phyloP scores from a whole-genome alignment of 1,140 invertebrate species.

The Olivierus martensii region DNA sequence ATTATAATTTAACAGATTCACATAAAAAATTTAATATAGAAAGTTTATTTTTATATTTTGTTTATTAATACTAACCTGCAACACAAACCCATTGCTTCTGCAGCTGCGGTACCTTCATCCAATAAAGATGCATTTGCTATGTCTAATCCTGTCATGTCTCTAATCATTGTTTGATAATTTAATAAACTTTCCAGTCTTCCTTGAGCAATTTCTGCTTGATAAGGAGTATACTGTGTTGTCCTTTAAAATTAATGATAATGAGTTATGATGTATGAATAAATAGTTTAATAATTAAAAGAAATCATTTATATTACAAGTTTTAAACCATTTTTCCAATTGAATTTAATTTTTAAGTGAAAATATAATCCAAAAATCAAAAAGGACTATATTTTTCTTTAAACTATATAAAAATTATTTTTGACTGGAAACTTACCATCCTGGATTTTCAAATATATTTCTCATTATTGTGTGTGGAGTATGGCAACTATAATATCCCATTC shows the following conservation, averaged over 20 bases:
- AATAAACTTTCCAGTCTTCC: constrained; percentile 87
- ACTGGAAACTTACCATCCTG: constrained; percentile 90
- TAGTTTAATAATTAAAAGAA: background rate
- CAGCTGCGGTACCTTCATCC: constrained; percentile 95
- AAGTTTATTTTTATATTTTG: too few relatives aligned
- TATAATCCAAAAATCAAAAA: too few relatives aligned
- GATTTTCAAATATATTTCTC: constrained; percentile 97
- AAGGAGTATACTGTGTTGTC: constrained; percentile 50
- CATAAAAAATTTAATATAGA: too few relatives aligned
- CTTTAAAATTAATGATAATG: constrained; percentile 23
- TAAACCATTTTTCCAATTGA: background rate
- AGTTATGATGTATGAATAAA: background rate
- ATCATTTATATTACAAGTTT: background rate
- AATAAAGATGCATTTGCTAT: constrained; percentile 91
- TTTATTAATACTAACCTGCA: constrained; percentile 41
- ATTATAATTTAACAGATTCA: too few relatives aligned
- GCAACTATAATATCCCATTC: constrained; percentile 97
- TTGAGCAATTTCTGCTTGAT: constrained; percentile 81
- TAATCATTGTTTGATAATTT: constrained; percentile 97
- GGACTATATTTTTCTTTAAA: too few relatives aligned
- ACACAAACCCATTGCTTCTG: constrained; percentile 84
- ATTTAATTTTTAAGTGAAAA: too few relatives aligned
- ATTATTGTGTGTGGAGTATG: constrained; percentile 88
- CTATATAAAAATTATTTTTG: too few relatives aligned
- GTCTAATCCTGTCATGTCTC: constrained; percentile 84